Percentiles rank a stretch among this genome's conserved stretches.
These are phyloP conservation scores for Kryphioiulus occultus DNA, from an alignment of 2,888 invertebrate genomes.

Conservation along the genomic window DNA sequence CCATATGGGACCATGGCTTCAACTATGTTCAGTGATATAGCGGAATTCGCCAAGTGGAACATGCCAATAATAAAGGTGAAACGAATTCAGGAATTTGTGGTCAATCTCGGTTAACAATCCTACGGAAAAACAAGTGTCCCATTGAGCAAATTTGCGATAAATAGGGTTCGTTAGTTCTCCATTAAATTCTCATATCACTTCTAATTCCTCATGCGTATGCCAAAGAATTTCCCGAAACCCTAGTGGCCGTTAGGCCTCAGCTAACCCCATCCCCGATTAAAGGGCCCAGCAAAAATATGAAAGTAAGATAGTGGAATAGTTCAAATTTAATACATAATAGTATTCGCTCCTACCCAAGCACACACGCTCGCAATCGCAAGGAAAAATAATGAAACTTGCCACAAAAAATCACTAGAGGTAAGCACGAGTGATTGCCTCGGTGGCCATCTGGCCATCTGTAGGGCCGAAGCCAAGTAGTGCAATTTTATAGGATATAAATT, in stretches of 20 bases:
- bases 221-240: not conserved
- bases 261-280: not conserved
- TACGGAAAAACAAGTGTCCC: too few relatives aligned
- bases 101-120: too few relatives aligned
- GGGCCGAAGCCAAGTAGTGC: not conserved
- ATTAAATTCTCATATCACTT: not conserved
- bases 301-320: not conserved
- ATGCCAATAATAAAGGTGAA: too few relatives aligned
- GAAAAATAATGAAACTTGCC: not conserved
- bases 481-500: not conserved
- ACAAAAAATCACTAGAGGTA: not conserved
- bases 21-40: too few relatives aligned
- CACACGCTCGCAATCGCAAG: not conserved
- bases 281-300: not conserved
- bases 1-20: too few relatives aligned
- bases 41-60: too few relatives aligned
- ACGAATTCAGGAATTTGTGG: too few relatives aligned
- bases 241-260: not conserved
- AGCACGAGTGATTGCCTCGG: not conserved
- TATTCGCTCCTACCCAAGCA: not conserved
- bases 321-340: conserved; percentile 20
- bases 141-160: not conserved
- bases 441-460: too few relatives aligned
- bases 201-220: not conserved
- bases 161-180: not conserved